phyloP scores from a whole-genome alignment of 1,140 invertebrate genomes.

The Catajapyx aquilonaris region DNA sequence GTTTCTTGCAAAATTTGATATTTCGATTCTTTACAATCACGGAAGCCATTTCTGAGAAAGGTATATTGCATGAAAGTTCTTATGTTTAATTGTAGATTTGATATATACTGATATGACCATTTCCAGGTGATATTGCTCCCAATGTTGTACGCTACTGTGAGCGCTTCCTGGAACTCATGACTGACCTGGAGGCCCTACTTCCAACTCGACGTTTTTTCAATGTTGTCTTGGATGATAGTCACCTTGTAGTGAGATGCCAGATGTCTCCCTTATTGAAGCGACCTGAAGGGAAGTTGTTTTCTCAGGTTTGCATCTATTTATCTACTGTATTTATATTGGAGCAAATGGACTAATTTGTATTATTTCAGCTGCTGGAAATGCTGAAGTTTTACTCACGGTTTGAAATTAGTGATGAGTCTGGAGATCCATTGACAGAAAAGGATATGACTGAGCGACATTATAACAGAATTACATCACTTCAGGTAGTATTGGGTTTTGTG shows the following conservation, averaged over 20 bases:
- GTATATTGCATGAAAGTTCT: too few species aligned
- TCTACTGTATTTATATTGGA: background rate
- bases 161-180: constrained; percentile 85
- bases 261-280: constrained; percentile 51
- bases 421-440: constrained; percentile 78
- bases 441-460: constrained; percentile 90
- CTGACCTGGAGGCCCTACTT: constrained; percentile 85
- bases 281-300: constrained; percentile 57
- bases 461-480: constrained; percentile 66
- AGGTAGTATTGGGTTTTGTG: constrained; percentile 30
- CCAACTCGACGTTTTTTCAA: constrained; percentile 94
- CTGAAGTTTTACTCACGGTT: constrained; percentile 92
- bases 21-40: constrained; percentile 74
- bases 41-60: constrained; percentile 44
- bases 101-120: constrained; percentile 10
- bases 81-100: too few species aligned
- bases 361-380: constrained; percentile 70
- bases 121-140: constrained; percentile 25
- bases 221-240: constrained; percentile 81
- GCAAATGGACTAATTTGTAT: too few species aligned
- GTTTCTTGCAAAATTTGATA: constrained; percentile 72
- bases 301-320: background rate
- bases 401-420: constrained; percentile 93
- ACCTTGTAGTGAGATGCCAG: constrained; percentile 76
- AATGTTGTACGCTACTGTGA: constrained; percentile 71